Evolutionary conservation across 2,888 invertebrate species (phyloP).

Genomic region (Mechanitis messenoides): DNA sequence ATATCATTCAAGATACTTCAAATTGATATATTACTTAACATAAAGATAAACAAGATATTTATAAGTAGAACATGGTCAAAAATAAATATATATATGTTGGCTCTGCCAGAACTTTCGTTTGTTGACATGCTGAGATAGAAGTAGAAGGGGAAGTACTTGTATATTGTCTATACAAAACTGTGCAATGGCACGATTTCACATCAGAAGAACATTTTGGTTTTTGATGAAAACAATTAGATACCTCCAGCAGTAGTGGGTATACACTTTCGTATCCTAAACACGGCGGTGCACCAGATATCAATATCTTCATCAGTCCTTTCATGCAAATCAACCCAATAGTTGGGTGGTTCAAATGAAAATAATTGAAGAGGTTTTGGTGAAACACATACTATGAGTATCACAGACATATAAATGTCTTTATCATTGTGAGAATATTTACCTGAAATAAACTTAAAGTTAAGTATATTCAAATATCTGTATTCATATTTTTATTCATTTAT

Average conservation of each 20-base stretch:
- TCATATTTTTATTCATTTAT: too few relatives aligned
- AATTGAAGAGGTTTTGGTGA: slow-evolving; percentile 56
- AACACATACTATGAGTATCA: slow-evolving; percentile 62
- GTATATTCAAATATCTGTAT: too few relatives aligned
- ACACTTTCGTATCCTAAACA: slow-evolving; percentile 65
- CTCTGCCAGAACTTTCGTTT: too few relatives aligned
- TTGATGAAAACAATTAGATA: slow-evolving; percentile 33
- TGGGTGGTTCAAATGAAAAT: slow-evolving; percentile 50
- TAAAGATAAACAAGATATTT: too few relatives aligned
- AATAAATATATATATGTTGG: too few relatives aligned
- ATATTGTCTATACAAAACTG: too few relatives aligned
- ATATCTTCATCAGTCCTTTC: slow-evolving; percentile 44
- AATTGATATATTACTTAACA: background rate
- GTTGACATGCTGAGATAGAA: too few relatives aligned
- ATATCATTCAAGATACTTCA: background rate
- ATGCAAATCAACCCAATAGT: slow-evolving; percentile 64
- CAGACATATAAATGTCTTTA: slow-evolving; percentile 62
- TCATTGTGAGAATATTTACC: slow-evolving; percentile 67
- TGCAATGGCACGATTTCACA: too few relatives aligned
- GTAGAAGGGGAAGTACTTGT: too few relatives aligned
- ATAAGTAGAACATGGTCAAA: too few relatives aligned
- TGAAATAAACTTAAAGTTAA: slow-evolving; percentile 34
- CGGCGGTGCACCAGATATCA: slow-evolving; percentile 61
- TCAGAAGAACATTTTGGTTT: too few relatives aligned
- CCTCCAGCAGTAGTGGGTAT: slow-evolving; percentile 61